Evolutionary conservation across 2,113 vertebrate genomes (phyloP).

Genomic region (Grammomys dolichurus): DNA sequence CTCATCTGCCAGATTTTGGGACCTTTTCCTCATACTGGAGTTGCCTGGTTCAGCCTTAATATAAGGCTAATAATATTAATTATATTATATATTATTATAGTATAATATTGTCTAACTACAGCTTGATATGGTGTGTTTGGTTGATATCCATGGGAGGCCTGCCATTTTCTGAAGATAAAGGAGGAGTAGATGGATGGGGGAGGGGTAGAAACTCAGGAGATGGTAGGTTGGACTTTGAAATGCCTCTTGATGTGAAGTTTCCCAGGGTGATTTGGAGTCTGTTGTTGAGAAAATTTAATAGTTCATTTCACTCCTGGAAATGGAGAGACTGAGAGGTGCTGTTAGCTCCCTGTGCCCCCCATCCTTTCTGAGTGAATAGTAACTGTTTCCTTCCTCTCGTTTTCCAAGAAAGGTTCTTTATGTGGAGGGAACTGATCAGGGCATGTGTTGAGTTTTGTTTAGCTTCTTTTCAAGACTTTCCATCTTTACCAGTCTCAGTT

Average conservation of each 20-base stretch:
- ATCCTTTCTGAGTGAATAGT: neutral
- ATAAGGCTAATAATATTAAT: neutral
- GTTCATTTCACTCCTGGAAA: neutral
- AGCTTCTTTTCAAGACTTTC: constrained; percentile 23
- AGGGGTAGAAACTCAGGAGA: neutral
- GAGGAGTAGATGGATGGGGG: neutral
- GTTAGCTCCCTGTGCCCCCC: neutral
- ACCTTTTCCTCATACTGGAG: neutral
- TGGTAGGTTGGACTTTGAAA: neutral
- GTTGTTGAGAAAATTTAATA: neutral
- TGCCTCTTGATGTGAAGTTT: neutral
- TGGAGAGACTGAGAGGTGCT: neutral
- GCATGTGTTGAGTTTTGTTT: constrained; percentile 15
- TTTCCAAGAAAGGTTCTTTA: neutral
- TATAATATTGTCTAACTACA: neutral
- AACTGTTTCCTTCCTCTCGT: neutral
- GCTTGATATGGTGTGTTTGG: neutral
- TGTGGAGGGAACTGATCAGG: neutral
- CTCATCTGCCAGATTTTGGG: neutral
- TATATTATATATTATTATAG: too few relatives aligned
- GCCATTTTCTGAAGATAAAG: neutral
- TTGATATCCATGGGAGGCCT: neutral
- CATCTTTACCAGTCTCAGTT: constrained; percentile 40
- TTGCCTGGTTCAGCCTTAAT: neutral
- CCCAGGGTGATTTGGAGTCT: constrained; percentile 31